Percentiles rank a stretch among this genome's conserved stretches.
Conservation (phyloP, 1,140 invertebrate species). For the Oryctes rhinoceros region DNA sequence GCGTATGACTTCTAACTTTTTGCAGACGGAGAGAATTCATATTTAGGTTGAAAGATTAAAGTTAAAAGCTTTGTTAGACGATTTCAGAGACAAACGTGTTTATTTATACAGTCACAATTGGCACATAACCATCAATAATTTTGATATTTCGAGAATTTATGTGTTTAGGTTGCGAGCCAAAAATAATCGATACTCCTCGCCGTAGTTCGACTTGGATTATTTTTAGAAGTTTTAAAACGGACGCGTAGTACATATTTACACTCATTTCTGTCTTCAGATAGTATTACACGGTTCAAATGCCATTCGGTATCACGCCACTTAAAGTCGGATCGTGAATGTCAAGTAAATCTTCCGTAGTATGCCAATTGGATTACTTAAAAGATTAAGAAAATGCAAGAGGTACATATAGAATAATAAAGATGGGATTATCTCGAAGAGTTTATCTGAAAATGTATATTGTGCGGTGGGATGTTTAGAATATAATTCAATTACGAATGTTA, state of each 20-base stretch:
- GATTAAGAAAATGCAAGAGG: too few relatives aligned
- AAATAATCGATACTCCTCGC: neutral
- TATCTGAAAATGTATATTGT: too few relatives aligned
- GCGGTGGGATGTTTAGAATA: too few relatives aligned
- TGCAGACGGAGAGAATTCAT: neutral
- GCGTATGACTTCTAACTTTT: neutral
- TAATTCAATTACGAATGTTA: too few relatives aligned
- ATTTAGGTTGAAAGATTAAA: neutral
- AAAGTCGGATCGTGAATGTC: neutral
- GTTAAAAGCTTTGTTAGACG: neutral
- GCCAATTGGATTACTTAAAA: neutral
- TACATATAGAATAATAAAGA: too few relatives aligned
- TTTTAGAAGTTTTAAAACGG: neutral
- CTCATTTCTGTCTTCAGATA: neutral
- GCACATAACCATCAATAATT: constrained; percentile 11
- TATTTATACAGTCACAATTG: constrained; percentile 10
- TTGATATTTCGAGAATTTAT: constrained; percentile 15
- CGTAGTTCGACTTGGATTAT: neutral
- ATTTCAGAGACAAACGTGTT: neutral
- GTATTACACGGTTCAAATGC: neutral
- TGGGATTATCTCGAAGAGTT: too few relatives aligned
- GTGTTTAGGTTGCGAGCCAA: neutral
- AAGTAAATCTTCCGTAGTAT: neutral
- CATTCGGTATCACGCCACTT: neutral
- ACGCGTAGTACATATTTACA: neutral